Evolutionary conservation across 2,888 invertebrate genomes (phyloP).

Genomic region (Lepas anatifera): DNA sequence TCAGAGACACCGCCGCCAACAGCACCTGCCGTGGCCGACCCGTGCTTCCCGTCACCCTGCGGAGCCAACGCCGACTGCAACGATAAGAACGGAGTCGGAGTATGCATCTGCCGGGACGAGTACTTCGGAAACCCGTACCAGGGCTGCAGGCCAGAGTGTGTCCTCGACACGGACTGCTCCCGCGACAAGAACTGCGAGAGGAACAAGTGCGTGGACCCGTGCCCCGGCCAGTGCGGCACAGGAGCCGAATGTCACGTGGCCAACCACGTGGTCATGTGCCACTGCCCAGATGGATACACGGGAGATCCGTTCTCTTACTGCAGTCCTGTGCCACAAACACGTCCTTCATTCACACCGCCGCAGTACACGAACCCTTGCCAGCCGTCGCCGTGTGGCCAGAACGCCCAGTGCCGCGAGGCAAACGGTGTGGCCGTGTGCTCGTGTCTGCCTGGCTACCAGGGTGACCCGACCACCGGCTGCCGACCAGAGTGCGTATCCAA

Average conservation of each 20-base stretch:
- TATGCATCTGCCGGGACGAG: constrained; percentile 63
- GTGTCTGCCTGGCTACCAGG: constrained; percentile 54
- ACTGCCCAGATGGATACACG: constrained; percentile 59
- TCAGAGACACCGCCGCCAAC: constrained; percentile 49
- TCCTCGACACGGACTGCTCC: constrained; percentile 67
- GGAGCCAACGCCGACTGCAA: constrained; percentile 71
- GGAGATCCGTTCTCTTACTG: constrained; percentile 79
- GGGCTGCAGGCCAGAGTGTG: constrained; percentile 61
- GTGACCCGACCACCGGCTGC: constrained; percentile 62
- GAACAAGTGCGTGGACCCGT: constrained; percentile 46
- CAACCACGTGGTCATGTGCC: constrained; percentile 41
- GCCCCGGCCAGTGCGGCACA: constrained; percentile 45
- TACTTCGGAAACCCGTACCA: constrained; percentile 43
- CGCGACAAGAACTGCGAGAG: constrained; percentile 61
- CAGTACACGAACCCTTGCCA: constrained; percentile 47
- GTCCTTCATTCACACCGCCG: constrained; percentile 34
- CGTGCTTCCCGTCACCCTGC: constrained; percentile 70
- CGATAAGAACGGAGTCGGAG: constrained; percentile 59
- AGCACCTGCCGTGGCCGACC: constrained; percentile 38
- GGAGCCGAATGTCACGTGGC: constrained; percentile 29
- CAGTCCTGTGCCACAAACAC: constrained; percentile 16
- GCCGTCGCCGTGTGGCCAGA: constrained; percentile 73
- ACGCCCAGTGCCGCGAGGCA: constrained; percentile 26
- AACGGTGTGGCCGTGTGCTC: constrained; percentile 52
- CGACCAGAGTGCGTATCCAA: constrained; percentile 76